Base-by-base conservation (phyloP, 2,888 invertebrate species). In the Sympetrum striolatum region DNA sequence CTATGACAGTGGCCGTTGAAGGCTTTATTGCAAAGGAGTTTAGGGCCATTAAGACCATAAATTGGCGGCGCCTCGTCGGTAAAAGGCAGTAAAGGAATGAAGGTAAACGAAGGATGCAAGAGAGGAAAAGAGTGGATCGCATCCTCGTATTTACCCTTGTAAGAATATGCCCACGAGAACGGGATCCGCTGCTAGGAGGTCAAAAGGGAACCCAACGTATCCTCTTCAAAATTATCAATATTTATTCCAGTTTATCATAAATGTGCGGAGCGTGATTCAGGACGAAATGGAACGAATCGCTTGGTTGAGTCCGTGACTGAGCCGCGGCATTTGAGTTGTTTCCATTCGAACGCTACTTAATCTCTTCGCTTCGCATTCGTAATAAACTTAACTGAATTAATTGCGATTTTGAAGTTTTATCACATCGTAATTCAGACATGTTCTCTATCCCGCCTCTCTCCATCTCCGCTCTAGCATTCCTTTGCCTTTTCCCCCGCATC, bases 1-100 rank as follows among this genome's bases (percentile, higher is more conserved):
- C 86, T 86, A 86, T 86, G 86, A 86, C 86, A 86, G 86, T 86
- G 86, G 86, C 86, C 86, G 86, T 60, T 86, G 86, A 86, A 86
- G 86, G 86, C 86, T 86, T 86, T 86, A 86, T 86, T 86, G 86
- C 86, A 86, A 86, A 86, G 86, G 60, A 86, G 86, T 86, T 86
- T 86, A 86, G 86, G 86, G 86, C 86, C 86, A 86, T 86, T 86
- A 86, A 60, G 60, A 86, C 37, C 86, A 86, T 86, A 86, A 86
- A 86, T 86, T 60, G 86, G 86, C 60, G 86, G 86, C 86, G 86
- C 60, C 60, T 22, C 86, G 60, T 37, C 86, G 86, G 60, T 60
- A 60, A 86, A 86, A 82, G 37, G 86, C 86, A 37, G 60, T 60
- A 60, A 37, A 86, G 60, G 60, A 60, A 60, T 58, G 60, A 64